These are phyloP conservation scores for Boloria euphrosyne DNA, from an alignment of 2,888 invertebrate species.

Conservation along the genomic window DNA sequence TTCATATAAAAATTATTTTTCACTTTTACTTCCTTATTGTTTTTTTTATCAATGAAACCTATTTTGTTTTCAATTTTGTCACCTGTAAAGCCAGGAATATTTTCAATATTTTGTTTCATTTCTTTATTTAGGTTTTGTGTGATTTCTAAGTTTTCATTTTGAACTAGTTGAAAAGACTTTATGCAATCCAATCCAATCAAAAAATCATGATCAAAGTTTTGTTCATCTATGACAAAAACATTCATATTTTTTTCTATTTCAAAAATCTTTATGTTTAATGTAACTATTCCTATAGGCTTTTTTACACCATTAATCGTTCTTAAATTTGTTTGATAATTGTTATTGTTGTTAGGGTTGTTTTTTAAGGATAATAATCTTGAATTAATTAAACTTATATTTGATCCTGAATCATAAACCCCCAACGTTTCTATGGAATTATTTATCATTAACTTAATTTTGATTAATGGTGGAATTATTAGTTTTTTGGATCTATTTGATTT, in stretches of 20 bases:
- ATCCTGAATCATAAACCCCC: slow-evolving; percentile 49
- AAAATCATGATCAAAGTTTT: slow-evolving; percentile 45
- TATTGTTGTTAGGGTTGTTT: slow-evolving; percentile 10
- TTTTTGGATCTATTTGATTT: slow-evolving; percentile 40
- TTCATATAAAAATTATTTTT: slow-evolving; percentile 5
- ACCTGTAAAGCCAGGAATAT: not conserved
- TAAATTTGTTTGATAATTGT: slow-evolving; percentile 31
- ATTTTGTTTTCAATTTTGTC: slow-evolving; percentile 12
- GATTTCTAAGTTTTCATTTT: slow-evolving; percentile 43
- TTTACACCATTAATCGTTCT: slow-evolving; percentile 40
- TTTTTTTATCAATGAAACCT: not conserved
- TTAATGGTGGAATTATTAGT: slow-evolving; percentile 42
- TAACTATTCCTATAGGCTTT: slow-evolving; percentile 34
- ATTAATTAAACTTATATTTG: slow-evolving; percentile 48
- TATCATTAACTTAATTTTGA: slow-evolving; percentile 41
- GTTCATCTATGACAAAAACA: slow-evolving; percentile 41
- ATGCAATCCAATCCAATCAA: slow-evolving; percentile 44
- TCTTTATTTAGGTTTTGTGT: too few species aligned
- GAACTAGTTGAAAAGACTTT: slow-evolving; percentile 41
- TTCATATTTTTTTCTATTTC: slow-evolving; percentile 38
- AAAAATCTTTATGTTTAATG: slow-evolving; percentile 40
- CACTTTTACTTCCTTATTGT: not conserved
- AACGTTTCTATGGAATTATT: slow-evolving; percentile 41
- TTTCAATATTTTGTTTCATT: slow-evolving; percentile 9
- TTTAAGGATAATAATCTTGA: slow-evolving; percentile 38